phyloP scores from a whole-genome alignment of 2,113 vertebrate genomes.

The Lophochroa leadbeateri region DNA sequence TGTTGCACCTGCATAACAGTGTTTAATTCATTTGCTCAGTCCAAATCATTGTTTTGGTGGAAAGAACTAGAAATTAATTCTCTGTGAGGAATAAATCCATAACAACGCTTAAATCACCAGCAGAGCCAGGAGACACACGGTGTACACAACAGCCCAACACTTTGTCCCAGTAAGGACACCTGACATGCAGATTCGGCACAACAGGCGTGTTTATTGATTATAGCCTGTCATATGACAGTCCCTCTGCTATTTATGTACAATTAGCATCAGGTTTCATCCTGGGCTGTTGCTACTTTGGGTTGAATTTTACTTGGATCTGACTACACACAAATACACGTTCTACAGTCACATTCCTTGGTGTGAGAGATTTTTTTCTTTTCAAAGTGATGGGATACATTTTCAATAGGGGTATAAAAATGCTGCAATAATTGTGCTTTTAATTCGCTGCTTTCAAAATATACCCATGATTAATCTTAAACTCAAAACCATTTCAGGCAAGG shows the following conservation, averaged over 20 bases:
- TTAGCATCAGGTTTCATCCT: slow-evolving; percentile 39
- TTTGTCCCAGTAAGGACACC: background rate
- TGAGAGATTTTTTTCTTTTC: background rate
- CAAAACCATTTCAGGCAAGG: background rate
- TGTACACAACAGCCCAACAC: background rate
- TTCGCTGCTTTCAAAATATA: background rate
- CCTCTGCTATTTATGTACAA: slow-evolving; percentile 42
- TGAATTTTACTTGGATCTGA: background rate
- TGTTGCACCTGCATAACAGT: background rate
- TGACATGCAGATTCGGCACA: slow-evolving; percentile 21
- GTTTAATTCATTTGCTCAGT: background rate
- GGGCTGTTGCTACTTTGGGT: background rate
- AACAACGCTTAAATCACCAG: background rate
- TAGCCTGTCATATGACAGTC: slow-evolving; percentile 29
- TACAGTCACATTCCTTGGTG: background rate
- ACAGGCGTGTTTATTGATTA: slow-evolving; percentile 41
- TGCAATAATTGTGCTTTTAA: background rate
- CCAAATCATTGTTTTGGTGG: background rate
- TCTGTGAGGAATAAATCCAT: background rate
- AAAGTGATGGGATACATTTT: background rate
- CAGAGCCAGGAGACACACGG: background rate
- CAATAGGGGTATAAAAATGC: background rate
- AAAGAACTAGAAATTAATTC: background rate
- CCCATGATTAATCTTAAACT: background rate
- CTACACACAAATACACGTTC: background rate